Percentiles rank a stretch among this genome's conserved stretches.
These are phyloP conservation scores for Zonotrichia albicollis DNA, from an alignment of 2,797 vertebrate species.

Conservation along the genomic window DNA sequence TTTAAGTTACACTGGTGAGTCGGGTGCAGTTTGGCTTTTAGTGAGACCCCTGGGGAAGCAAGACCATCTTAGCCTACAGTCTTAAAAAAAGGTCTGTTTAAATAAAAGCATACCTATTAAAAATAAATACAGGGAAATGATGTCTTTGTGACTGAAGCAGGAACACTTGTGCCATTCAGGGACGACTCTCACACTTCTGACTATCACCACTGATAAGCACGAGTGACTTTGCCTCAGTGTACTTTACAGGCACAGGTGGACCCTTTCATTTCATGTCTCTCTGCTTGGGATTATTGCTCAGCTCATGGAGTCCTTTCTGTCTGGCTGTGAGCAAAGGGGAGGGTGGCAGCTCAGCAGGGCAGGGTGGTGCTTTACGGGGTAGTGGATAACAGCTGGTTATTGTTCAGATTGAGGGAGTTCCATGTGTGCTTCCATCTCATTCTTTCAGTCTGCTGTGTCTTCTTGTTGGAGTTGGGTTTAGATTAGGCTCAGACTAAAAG, in stretches of 20 bases:
- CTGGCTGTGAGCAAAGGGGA: neutral
- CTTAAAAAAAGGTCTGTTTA: constrained; percentile 72
- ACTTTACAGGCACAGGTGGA: constrained; percentile 7
- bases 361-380: neutral
- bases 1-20: constrained; percentile 71
- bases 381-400: neutral
- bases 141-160: constrained; percentile 69
- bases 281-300: neutral
- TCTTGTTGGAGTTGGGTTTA: neutral
- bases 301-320: neutral
- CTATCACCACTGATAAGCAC: constrained; percentile 20
- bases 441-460: neutral
- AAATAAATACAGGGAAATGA: constrained; percentile 70
- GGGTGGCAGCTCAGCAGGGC: neutral
- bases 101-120: constrained; percentile 69
- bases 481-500: neutral
- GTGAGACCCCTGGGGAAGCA: constrained; percentile 67
- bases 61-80: constrained; percentile 57
- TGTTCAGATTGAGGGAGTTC: neutral
- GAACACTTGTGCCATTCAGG: constrained; percentile 74
- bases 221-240: neutral
- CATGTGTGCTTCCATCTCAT: neutral
- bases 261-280: neutral
- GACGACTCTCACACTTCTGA: neutral
- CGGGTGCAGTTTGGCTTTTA: constrained; percentile 77